These are phyloP conservation scores for Drosophila anomalata DNA, from an alignment of 2,888 invertebrate genomes.

Conservation along the genomic window DNA sequence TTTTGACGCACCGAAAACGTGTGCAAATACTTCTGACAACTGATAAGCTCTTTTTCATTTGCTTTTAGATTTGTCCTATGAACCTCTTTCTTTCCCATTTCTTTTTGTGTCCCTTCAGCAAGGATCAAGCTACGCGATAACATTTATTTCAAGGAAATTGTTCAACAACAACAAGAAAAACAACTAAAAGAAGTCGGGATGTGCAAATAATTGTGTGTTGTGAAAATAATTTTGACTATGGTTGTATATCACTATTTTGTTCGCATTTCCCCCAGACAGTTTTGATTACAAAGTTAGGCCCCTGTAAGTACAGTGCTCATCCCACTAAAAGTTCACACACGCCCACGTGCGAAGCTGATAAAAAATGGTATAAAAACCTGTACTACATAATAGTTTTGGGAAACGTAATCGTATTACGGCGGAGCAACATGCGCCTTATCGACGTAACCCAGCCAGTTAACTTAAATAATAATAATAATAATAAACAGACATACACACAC, in stretches of 20 bases:
- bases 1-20: too few species aligned
- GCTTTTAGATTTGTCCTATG: too few species aligned
- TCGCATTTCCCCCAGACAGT: conserved; percentile 19
- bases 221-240: too few species aligned
- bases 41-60: too few species aligned
- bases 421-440: conserved; percentile 41
- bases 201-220: too few species aligned
- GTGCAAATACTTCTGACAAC: too few species aligned
- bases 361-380: background rate
- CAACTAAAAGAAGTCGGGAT: too few species aligned
- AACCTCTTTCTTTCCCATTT: too few species aligned
- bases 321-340: conserved; percentile 7
- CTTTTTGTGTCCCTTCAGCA: too few species aligned
- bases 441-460: conserved; percentile 44
- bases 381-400: conserved; percentile 28
- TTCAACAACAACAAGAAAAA: too few species aligned
- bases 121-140: too few species aligned
- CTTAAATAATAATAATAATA: conserved; percentile 59
- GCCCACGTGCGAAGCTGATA: conserved; percentile 27
- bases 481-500: conserved; percentile 26
- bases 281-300: conserved; percentile 4
- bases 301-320: conserved; percentile 10
- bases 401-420: conserved; percentile 20
- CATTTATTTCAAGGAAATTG: too few species aligned
- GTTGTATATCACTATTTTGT: background rate